Conservation (phyloP, 2,113 vertebrate species). For the Rhagologus leucostigma region DNA sequence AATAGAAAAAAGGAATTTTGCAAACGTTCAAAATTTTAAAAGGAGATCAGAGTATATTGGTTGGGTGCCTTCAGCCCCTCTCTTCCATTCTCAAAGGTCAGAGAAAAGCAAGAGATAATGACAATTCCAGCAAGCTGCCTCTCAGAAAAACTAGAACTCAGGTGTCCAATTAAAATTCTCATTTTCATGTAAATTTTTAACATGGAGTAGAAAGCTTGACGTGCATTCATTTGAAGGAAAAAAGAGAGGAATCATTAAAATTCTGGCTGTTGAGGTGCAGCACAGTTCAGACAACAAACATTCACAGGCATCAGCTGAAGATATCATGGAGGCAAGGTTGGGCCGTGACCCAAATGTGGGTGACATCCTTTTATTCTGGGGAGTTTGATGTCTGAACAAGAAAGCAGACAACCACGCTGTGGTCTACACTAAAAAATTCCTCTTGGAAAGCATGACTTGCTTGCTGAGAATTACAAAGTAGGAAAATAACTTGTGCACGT, state of each 20-base stretch:
- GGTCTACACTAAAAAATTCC: neutral
- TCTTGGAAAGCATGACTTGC: neutral
- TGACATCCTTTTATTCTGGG: neutral
- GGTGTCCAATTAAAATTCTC: neutral
- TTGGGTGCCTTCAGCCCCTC: neutral
- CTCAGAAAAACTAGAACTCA: neutral
- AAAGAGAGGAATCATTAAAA: neutral
- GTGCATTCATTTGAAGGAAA: neutral
- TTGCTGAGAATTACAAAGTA: neutral
- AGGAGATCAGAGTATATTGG: neutral
- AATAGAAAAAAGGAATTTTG: neutral
- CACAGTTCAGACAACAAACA: neutral
- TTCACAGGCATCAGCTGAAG: neutral
- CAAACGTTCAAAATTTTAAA: neutral
- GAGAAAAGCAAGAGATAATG: neutral
- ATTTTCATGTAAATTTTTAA: neutral
- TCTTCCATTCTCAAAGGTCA: neutral
- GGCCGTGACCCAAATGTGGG: neutral
- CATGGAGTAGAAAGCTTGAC: neutral
- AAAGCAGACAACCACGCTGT: neutral
- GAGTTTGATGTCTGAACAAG: neutral
- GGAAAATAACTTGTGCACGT: neutral
- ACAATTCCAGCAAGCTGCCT: neutral
- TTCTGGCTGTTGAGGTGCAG: neutral
- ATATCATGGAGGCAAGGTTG: neutral